phyloP scores from a whole-genome alignment of 1,140 invertebrate genomes.

The Tetramorium simillimum region DNA sequence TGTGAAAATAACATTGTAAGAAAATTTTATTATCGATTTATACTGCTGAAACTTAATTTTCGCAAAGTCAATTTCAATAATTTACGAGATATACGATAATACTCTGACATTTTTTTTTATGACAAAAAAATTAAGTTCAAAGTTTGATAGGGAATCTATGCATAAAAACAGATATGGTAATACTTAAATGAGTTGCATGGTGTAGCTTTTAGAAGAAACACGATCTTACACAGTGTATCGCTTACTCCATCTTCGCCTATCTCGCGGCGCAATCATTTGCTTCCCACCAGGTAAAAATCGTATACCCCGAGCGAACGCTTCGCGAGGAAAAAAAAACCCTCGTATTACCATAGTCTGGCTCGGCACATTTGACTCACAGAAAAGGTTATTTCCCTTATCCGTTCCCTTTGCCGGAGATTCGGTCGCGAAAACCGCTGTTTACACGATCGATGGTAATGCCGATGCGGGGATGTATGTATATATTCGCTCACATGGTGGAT shows the following conservation, averaged over 20 bases:
- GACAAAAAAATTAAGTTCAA: not conserved
- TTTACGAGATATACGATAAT: not conserved
- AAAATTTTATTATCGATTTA: not conserved
- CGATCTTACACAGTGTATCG: slow-evolving; percentile 5
- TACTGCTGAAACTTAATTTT: too few species aligned
- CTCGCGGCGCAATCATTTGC: not conserved
- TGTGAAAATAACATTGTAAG: not conserved
- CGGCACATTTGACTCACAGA: slow-evolving; percentile 53
- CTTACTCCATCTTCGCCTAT: slow-evolving; percentile 22
- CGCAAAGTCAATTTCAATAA: slow-evolving; percentile 6
- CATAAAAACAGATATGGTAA: slow-evolving; percentile 3
- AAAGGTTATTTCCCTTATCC: slow-evolving; percentile 48
- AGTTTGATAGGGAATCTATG: not conserved
- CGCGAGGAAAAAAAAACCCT: not conserved
- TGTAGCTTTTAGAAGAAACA: not conserved
- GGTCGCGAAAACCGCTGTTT: slow-evolving; percentile 47
- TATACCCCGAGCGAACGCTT: slow-evolving; percentile 10
- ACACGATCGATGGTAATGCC: slow-evolving; percentile 33
- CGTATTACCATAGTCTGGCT: slow-evolving; percentile 40
- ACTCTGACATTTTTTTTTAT: not conserved
- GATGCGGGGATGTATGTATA: slow-evolving; percentile 9
- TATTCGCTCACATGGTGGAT: not conserved
- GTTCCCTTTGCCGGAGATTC: not conserved
- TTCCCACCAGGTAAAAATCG: slow-evolving; percentile 5
- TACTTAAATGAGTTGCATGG: slow-evolving; percentile 4